A percentile compares a stretch with the other conserved stretches of the same genome.
These are phyloP conservation scores for Mustela lutreola DNA, from an alignment of 2,113 vertebrate genomes.

Conservation along the genomic window DNA sequence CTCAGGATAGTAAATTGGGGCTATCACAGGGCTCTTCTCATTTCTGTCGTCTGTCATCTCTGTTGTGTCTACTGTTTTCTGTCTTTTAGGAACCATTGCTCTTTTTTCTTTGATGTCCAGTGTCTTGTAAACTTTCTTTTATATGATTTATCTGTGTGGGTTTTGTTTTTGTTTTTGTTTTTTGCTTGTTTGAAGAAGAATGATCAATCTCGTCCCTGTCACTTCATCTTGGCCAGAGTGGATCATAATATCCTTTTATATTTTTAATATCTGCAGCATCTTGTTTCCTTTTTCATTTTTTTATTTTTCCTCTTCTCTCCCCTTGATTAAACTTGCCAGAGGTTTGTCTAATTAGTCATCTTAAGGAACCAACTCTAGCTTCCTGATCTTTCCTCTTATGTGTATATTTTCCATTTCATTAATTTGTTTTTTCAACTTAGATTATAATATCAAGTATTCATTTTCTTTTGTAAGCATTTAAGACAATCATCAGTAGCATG, in stretches of 20 bases:
- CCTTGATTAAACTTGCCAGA: neutral
- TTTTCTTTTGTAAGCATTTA: neutral
- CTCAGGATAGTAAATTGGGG: neutral
- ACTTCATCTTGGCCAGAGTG: neutral
- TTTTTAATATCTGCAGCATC: neutral
- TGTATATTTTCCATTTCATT: slow-evolving; percentile 39
- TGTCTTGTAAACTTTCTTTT: neutral
- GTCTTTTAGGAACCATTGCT: neutral
- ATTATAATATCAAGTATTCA: neutral
- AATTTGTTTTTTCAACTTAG: neutral
- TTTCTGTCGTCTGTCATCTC: neutral
- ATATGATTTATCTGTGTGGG: neutral
- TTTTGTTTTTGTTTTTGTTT: neutral
- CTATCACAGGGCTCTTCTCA: neutral
- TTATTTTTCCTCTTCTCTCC: neutral
- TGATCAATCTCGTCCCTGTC: neutral
- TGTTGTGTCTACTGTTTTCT: neutral
- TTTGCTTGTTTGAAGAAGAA: neutral
- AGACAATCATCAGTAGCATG: neutral
- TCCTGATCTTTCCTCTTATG: neutral
- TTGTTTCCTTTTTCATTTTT: neutral
- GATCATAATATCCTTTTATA: neutral
- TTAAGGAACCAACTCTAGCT: slow-evolving; percentile 7
- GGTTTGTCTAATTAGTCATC: slow-evolving; percentile 14
- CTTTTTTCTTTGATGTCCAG: neutral